Conservation (phyloP, 2,113 vertebrate species). For the Tetrax tetrax region DNA sequence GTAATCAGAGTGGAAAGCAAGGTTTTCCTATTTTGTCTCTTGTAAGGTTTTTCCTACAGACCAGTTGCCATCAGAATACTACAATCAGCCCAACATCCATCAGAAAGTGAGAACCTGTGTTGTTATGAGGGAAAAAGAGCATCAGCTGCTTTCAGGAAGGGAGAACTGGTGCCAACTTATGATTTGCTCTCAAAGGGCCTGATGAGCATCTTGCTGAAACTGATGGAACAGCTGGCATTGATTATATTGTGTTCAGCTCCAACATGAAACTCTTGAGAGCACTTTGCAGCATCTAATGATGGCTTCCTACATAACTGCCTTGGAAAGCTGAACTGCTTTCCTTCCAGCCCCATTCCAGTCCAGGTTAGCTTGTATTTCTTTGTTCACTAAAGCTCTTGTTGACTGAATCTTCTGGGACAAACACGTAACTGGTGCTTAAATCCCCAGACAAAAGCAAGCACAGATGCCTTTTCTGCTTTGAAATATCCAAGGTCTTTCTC, state of each 20-base stretch:
- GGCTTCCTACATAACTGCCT: not conserved
- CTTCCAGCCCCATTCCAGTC: not conserved
- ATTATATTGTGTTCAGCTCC: slow-evolving; percentile 3
- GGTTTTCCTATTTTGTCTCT: not conserved
- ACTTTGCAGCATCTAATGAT: not conserved
- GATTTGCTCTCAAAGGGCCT: not conserved
- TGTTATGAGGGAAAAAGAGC: not conserved
- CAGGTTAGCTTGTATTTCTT: slow-evolving; percentile 34
- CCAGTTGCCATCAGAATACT: not conserved
- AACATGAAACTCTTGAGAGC: not conserved
- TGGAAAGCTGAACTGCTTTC: not conserved
- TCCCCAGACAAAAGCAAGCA: slow-evolving; percentile 38
- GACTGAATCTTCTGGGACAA: slow-evolving; percentile 34
- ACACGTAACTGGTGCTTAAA: slow-evolving; percentile 29
- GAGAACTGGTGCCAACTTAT: not conserved
- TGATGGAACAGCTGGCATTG: slow-evolving; percentile 9
- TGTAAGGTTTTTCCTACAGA: not conserved
- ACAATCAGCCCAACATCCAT: not conserved
- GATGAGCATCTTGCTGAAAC: not conserved
- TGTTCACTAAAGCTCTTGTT: slow-evolving; percentile 50
- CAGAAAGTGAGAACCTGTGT: not conserved
- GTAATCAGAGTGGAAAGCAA: not conserved
- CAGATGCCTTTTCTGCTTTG: slow-evolving; percentile 44
- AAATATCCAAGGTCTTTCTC: slow-evolving; percentile 17
- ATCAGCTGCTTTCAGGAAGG: not conserved